Conservation (phyloP, 2,113 vertebrate species). For the Turnix velox region DNA sequence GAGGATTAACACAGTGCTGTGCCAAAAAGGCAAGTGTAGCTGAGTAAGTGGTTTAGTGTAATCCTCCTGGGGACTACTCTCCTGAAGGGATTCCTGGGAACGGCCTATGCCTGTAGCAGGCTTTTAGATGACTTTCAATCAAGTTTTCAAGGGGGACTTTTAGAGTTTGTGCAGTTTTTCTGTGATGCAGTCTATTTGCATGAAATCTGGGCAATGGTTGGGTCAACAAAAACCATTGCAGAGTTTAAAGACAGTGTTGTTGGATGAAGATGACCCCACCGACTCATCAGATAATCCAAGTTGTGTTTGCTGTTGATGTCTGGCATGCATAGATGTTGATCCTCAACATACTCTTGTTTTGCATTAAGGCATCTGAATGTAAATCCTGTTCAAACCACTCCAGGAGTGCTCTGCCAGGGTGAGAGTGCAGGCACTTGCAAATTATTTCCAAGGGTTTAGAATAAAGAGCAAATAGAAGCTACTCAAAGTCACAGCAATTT, state of each 20-base stretch:
- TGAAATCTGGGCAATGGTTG: not conserved
- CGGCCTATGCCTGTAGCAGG: not conserved
- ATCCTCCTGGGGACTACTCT: not conserved
- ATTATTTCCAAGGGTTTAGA: not conserved
- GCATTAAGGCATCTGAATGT: not conserved
- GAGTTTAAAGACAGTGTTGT: not conserved
- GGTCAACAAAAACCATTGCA: not conserved
- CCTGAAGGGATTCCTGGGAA: conserved; percentile 2
- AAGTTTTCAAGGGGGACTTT: not conserved
- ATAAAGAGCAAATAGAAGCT: not conserved
- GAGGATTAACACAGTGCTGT: not conserved
- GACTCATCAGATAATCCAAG: not conserved
- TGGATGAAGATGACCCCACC: not conserved
- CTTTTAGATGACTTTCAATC: not conserved
- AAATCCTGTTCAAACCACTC: not conserved
- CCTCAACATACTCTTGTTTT: not conserved
- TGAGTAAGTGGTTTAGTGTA: conserved; percentile 2
- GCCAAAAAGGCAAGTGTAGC: not conserved
- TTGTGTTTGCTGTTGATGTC: not conserved
- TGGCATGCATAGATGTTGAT: not conserved
- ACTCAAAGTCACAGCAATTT: not conserved
- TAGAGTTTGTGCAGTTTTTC: not conserved
- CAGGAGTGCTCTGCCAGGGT: not conserved
- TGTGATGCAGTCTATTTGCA: not conserved
- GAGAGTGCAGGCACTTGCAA: not conserved